A percentile compares a stretch with the other conserved stretches of the same genome.
phyloP scores from a whole-genome alignment of 1,140 invertebrate genomes.

The Euwallacea similis region DNA sequence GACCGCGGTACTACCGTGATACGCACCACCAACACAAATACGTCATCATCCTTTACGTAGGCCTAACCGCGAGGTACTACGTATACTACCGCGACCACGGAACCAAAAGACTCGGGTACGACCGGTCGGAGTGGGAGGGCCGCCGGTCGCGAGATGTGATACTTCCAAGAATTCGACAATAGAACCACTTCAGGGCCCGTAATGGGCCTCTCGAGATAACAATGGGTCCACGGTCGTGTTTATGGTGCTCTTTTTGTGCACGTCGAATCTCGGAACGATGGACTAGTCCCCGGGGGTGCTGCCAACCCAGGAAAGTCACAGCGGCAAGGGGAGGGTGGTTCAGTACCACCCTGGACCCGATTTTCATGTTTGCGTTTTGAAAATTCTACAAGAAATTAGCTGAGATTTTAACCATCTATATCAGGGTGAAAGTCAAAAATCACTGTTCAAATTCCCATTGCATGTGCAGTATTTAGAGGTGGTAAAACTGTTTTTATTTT shows the following conservation, averaged over 20 bases:
- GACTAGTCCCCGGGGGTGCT: background rate
- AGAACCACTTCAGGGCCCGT: slow-evolving; percentile 30
- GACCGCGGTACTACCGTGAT: too few relatives aligned
- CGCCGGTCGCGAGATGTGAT: background rate
- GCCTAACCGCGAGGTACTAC: background rate
- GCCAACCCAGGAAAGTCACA: background rate
- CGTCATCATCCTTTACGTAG: too few relatives aligned
- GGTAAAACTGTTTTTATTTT: too few relatives aligned
- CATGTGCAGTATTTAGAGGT: too few relatives aligned
- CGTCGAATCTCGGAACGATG: slow-evolving; percentile 28
- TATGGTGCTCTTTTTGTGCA: slow-evolving; percentile 33
- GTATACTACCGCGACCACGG: background rate
- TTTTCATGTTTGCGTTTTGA: background rate
- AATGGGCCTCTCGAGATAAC: slow-evolving; percentile 36
- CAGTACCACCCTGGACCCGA: background rate
- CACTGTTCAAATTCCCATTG: too few relatives aligned
- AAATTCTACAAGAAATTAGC: background rate
- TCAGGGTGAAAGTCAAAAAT: background rate
- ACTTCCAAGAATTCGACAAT: slow-evolving; percentile 31
- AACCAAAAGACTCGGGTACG: background rate
- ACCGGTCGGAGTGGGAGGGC: slow-evolving; percentile 3
- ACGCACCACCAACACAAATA: too few relatives aligned
- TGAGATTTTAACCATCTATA: background rate
- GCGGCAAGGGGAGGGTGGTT: background rate
- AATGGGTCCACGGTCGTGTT: slow-evolving; percentile 27